Conservation (phyloP, 2,888 invertebrate species). For the Tachina lurida region DNA sequence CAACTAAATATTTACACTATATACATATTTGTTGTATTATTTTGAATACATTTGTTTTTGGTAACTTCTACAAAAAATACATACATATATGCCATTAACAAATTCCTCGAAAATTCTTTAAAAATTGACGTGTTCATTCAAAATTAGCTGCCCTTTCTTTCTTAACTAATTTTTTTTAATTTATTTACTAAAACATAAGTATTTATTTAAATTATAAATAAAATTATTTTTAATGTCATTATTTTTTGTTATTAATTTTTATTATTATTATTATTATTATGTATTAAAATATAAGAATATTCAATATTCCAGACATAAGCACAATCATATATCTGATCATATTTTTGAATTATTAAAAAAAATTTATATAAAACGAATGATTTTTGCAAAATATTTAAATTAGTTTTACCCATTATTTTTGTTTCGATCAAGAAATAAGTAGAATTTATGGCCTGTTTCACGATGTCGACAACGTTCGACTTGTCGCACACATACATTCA, state of each 20-base stretch:
- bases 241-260: slow-evolving; percentile 63
- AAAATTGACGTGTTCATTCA: slow-evolving; percentile 7
- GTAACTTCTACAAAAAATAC: slow-evolving; percentile 18
- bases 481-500: too few species aligned
- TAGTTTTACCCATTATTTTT: not conserved
- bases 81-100: not conserved
- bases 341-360: not conserved
- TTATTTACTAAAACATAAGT: not conserved
- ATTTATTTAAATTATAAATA: slow-evolving; percentile 7
- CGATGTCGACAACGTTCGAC: too few species aligned
- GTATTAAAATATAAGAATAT: slow-evolving; percentile 4
- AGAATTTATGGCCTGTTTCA: too few species aligned
- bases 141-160: slow-evolving; percentile 16
- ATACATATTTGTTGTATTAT: slow-evolving; percentile 60
- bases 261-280: slow-evolving; percentile 54
- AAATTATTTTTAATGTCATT: slow-evolving; percentile 18
- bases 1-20: slow-evolving; percentile 41
- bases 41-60: slow-evolving; percentile 15
- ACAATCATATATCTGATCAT: slow-evolving; percentile 4
- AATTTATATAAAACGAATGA: not conserved
- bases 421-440: too few species aligned
- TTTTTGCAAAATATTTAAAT: slow-evolving; percentile 51
- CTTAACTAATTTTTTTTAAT: not conserved
- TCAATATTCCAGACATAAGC: slow-evolving; percentile 1
- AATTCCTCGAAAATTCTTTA: not conserved